These are phyloP conservation scores for Pseudotriccus pelzelni DNA, from an alignment of 2,797 vertebrate genomes.

Conservation along the genomic window DNA sequence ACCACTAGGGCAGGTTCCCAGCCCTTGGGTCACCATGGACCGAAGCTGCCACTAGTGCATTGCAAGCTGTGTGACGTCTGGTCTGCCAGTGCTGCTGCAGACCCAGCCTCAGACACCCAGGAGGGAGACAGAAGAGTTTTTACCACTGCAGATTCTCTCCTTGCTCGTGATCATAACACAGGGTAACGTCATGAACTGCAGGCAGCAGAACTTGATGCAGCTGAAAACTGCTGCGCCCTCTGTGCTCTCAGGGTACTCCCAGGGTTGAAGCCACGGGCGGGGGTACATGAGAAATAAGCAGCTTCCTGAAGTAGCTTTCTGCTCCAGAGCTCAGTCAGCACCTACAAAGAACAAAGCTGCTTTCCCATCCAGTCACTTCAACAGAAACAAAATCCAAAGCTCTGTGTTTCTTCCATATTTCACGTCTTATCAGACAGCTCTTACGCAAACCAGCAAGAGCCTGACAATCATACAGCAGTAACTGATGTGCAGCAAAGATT, in stretches of 20 bases:
- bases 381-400: neutral
- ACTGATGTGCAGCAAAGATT: neutral
- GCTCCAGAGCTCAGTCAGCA: neutral
- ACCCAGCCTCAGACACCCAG: neutral
- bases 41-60: accelerated
- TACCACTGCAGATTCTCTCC: neutral
- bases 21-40: accelerated
- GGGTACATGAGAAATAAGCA: accelerated
- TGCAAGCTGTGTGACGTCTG: accelerated
- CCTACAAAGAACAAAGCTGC: neutral
- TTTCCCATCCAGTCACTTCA: neutral
- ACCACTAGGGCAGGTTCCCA: neutral
- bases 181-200: neutral
- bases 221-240: neutral
- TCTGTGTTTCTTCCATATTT: neutral
- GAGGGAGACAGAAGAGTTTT: neutral
- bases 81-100: neutral
- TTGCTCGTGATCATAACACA: neutral
- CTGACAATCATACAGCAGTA: neutral
- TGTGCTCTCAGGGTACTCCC: neutral
- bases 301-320: neutral
- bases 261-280: neutral
- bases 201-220: accelerated
- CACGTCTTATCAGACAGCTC: neutral
- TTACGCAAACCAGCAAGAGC: neutral